Conservation (phyloP, 1,140 invertebrate genomes). For the Anagrus nilaparvatae region DNA sequence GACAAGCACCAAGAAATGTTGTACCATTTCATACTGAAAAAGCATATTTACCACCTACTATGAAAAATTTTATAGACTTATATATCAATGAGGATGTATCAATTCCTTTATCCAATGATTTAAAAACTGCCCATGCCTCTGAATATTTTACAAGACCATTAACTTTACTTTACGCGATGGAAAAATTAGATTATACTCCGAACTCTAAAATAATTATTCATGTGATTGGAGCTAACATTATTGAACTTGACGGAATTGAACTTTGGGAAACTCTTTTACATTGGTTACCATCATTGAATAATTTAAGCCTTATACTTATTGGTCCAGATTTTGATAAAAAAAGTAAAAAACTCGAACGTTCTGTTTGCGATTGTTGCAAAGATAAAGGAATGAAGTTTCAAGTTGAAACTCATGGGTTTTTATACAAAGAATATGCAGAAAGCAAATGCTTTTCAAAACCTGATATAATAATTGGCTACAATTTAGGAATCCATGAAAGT, state of each 20-base stretch:
- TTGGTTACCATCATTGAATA: conserved; percentile 20
- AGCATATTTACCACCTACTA: conserved; percentile 19
- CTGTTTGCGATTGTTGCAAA: conserved; percentile 23
- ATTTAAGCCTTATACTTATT: conserved; percentile 23
- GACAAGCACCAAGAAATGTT: conserved; percentile 16
- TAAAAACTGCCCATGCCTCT: conserved; percentile 16
- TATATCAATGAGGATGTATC: conserved; percentile 19
- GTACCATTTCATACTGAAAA: conserved; percentile 18
- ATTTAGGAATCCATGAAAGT: conserved; percentile 29
- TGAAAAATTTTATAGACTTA: conserved; percentile 23
- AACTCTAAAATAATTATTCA: conserved; percentile 21
- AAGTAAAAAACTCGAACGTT: conserved; percentile 7
- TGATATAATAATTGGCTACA: conserved; percentile 30
- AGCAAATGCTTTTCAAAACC: conserved; percentile 20
- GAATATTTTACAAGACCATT: conserved; percentile 29
- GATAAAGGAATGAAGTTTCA: conserved; percentile 16
- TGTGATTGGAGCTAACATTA: conserved; percentile 26
- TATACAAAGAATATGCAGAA: conserved; percentile 24
- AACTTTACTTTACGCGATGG: conserved; percentile 25
- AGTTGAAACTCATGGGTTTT: conserved; percentile 14
- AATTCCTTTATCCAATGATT: conserved; percentile 14
- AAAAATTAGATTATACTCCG: conserved; percentile 19
- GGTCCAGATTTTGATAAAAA: conserved; percentile 25
- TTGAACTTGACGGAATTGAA: conserved; percentile 22
- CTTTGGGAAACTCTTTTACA: conserved; percentile 31